A percentile compares a stretch with the other conserved stretches of the same genome.
These are phyloP conservation scores for Triplophysa rosa DNA, from an alignment of 2,113 vertebrate genomes.

Conservation along the genomic window DNA sequence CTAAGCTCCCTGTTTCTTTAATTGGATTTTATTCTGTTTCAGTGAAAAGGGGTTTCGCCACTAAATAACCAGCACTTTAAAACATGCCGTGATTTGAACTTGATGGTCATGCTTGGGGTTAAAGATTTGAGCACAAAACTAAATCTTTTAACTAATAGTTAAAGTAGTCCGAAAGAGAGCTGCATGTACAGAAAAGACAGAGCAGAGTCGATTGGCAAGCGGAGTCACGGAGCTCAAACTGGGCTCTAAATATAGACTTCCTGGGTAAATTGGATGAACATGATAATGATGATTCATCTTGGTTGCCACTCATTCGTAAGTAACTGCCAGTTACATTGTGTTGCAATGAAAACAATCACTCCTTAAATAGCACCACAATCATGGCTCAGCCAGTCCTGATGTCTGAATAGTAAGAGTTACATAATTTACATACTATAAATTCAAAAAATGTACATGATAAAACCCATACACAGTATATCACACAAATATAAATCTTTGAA, in stretches of 20 bases:
- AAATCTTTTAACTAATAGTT: background rate
- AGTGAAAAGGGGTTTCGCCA: background rate
- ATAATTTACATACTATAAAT: background rate
- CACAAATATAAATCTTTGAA: background rate
- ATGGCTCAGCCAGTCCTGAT: background rate
- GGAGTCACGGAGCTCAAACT: slow-evolving; percentile 13
- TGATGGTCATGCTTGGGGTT: background rate
- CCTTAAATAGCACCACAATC: slow-evolving; percentile 1
- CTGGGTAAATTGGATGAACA: slow-evolving; percentile 23
- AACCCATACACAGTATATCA: too few relatives aligned
- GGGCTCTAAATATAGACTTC: slow-evolving; percentile 37
- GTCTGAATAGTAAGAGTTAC: background rate
- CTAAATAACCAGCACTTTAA: too few relatives aligned
- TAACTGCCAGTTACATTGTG: slow-evolving; percentile 34
- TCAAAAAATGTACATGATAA: too few relatives aligned
- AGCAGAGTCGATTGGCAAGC: slow-evolving; percentile 4
- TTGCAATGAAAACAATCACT: slow-evolving; percentile 35
- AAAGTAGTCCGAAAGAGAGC: background rate
- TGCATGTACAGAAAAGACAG: background rate
- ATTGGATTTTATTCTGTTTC: background rate
- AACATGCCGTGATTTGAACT: background rate
- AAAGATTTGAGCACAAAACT: background rate
- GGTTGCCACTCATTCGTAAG: slow-evolving; percentile 9
- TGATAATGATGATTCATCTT: slow-evolving; percentile 22
- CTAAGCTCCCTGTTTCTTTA: background rate